Percentiles rank a stretch among this genome's conserved stretches.
These are phyloP conservation scores for Colletes collaris DNA, from an alignment of 2,888 invertebrate species.

Conservation along the genomic window DNA sequence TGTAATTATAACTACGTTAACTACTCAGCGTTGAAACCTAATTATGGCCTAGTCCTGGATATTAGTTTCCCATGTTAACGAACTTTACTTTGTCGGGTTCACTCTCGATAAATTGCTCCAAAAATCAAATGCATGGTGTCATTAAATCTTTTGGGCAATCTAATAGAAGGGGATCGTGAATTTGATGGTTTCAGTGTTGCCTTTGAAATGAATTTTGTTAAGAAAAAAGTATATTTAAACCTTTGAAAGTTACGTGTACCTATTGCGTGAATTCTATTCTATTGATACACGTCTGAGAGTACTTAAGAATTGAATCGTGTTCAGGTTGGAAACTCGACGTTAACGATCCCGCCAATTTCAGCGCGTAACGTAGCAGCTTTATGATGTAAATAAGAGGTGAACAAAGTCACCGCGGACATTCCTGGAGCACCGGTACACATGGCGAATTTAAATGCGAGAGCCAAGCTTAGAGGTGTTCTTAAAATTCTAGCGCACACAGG, in stretches of 20 bases:
- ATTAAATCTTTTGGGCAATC: too few relatives aligned
- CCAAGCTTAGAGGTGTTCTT: background rate
- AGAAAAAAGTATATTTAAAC: too few relatives aligned
- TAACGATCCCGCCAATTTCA: slow-evolving; percentile 13
- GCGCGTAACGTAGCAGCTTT: slow-evolving; percentile 6
- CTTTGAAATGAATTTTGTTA: too few relatives aligned
- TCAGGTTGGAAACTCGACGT: slow-evolving; percentile 8
- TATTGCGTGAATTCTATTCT: too few relatives aligned
- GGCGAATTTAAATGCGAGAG: slow-evolving; percentile 23
- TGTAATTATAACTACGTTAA: slow-evolving; percentile 26
- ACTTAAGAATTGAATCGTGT: background rate
- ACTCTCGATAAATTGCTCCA: background rate
- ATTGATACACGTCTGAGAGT: too few relatives aligned
- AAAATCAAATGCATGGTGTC: background rate
- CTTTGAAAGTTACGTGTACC: too few relatives aligned
- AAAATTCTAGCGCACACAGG: background rate
- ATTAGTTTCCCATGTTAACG: slow-evolving; percentile 19
- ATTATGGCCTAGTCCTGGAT: background rate
- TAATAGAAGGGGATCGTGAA: too few relatives aligned
- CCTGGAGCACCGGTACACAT: background rate
- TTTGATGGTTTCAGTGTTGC: too few relatives aligned
- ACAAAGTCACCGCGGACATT: slow-evolving; percentile 20
- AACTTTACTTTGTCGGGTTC: slow-evolving; percentile 1
- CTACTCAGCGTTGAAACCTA: slow-evolving; percentile 5
- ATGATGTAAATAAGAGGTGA: slow-evolving; percentile 21